Percentiles rank a stretch among this genome's conserved stretches.
phyloP scores from a whole-genome alignment of 2,113 vertebrate species.

The pig (Sus scrofa) region DNA sequence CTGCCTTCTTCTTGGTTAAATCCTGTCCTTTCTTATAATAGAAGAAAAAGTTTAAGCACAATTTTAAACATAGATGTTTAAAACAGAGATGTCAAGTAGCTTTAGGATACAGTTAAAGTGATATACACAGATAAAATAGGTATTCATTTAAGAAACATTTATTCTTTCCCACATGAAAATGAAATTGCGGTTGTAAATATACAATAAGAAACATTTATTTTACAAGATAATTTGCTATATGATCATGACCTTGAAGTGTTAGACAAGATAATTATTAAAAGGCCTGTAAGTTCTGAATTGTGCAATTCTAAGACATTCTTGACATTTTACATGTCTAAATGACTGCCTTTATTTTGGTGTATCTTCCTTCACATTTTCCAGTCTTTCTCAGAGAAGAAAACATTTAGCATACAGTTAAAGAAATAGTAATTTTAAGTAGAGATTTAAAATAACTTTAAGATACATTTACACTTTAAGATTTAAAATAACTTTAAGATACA shows the following conservation, averaged over 20 bases:
- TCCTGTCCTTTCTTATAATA: constrained; percentile 25
- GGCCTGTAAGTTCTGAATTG: constrained; percentile 11
- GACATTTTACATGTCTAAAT: constrained; percentile 6
- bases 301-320: constrained; percentile 41
- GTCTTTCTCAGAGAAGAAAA: constrained; percentile 62
- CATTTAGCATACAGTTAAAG: constrained; percentile 35
- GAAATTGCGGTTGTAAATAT: constrained; percentile 49
- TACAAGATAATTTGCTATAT: constrained; percentile 36
- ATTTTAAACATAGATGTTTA: constrained; percentile 33
- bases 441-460: constrained; percentile 68
- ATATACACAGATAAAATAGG: constrained; percentile 54
- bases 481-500: constrained; percentile 71
- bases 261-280: constrained; percentile 35
- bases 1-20: constrained; percentile 37
- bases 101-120: constrained; percentile 11
- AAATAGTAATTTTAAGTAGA: constrained; percentile 65
- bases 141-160: constrained; percentile 67
- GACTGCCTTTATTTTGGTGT: constrained; percentile 7
- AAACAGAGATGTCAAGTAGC: constrained; percentile 63
- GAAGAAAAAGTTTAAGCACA: neutral
- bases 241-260: neutral
- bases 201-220: constrained; percentile 62
- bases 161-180: constrained; percentile 64
- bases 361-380: constrained; percentile 52
- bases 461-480: constrained; percentile 67